A percentile compares a stretch with the other conserved stretches of the same genome.
phyloP scores from a whole-genome alignment of 64 coral and sea anemone genomes.

The Pocillopora verrucosa region DNA sequence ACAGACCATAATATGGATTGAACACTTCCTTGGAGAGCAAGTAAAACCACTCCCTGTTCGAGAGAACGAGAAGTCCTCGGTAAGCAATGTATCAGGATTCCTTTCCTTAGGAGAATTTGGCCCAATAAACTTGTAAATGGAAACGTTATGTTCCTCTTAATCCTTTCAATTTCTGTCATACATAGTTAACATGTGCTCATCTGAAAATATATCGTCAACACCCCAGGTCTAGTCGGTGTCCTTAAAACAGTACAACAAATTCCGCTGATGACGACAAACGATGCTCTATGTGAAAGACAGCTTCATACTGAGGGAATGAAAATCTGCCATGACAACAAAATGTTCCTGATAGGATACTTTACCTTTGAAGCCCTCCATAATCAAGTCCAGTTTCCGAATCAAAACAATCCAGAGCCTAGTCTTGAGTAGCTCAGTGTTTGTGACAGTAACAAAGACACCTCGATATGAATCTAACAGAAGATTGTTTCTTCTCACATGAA shows the following conservation, averaged over 20 bases:
- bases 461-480: conserved; percentile 90
- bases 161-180: no score
- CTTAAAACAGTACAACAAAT: no score
- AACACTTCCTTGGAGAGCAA: conserved; percentile 98
- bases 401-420: conserved; percentile 94
- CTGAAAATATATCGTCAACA: no score
- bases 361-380: conserved; percentile 99
- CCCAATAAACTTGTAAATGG: no score
- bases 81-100: not conserved
- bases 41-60: conserved; percentile 95
- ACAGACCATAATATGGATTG: conserved; percentile 98
- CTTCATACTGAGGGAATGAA: no score
- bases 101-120: no score
- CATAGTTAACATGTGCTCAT: no score
- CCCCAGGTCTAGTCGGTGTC: no score
- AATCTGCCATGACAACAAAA: no score
- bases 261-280: no score
- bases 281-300: no score
- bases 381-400: conserved; percentile 96
- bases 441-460: conserved; percentile 74
- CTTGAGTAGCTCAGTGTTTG: conserved; percentile 76
- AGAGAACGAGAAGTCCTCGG: not conserved
- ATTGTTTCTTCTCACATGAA: conserved; percentile 86
- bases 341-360: not conserved
- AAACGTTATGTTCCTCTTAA: no score